phyloP scores from a whole-genome alignment of 2,888 invertebrate species.

The Zaprionus bogoriensis region DNA sequence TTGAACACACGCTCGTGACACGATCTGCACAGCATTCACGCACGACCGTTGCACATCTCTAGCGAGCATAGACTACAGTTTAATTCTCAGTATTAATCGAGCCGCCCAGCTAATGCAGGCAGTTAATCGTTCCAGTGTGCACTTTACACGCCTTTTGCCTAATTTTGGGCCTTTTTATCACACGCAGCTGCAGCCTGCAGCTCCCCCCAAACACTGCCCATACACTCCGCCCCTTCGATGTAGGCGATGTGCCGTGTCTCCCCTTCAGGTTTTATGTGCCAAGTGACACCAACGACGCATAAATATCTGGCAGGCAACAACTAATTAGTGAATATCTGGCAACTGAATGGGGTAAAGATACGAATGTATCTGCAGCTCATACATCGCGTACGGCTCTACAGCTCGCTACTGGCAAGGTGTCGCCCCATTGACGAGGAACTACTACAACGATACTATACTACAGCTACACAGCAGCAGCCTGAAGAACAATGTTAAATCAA shows the following conservation, averaged over 20 bases:
- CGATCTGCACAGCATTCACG: neutral
- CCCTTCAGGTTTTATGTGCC: slow-evolving; percentile 65
- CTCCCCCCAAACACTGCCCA: neutral
- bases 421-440: slow-evolving; percentile 46
- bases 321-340: slow-evolving; percentile 71
- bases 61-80: slow-evolving; percentile 21
- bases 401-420: slow-evolving; percentile 59
- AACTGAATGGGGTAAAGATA: slow-evolving; percentile 50
- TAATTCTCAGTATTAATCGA: slow-evolving; percentile 69
- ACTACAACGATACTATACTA: slow-evolving; percentile 2
- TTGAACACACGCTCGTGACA: neutral
- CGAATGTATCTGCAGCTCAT: slow-evolving; percentile 18
- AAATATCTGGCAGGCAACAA: slow-evolving; percentile 71
- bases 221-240: neutral
- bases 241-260: neutral
- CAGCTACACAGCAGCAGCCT: slow-evolving; percentile 6
- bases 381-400: slow-evolving; percentile 1
- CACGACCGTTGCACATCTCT: slow-evolving; percentile 12
- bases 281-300: slow-evolving; percentile 76
- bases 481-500: slow-evolving; percentile 67
- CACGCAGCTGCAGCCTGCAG: slow-evolving; percentile 76
- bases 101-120: slow-evolving; percentile 63
- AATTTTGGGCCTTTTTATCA: slow-evolving; percentile 80
- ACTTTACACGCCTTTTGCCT: slow-evolving; percentile 79
- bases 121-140: slow-evolving; percentile 75